Evolutionary conservation across 2,888 invertebrate genomes (phyloP).

Genomic region (Mayetiola destructor): DNA sequence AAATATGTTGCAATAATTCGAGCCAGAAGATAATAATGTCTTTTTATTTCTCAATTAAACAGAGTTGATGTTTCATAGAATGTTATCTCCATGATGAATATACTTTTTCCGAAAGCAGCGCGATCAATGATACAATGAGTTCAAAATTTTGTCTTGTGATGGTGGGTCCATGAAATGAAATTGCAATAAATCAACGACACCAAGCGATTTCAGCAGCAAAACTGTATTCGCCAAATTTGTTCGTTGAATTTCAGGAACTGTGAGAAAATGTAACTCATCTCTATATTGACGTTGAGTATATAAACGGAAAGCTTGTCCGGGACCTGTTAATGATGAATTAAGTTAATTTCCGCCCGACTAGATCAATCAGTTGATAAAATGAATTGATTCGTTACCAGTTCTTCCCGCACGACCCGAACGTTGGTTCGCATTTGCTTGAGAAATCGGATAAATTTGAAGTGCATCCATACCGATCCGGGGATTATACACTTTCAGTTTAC

Average conservation of each 20-base stretch:
- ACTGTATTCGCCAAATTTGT: slow-evolving; percentile 98
- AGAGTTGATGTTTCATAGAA: too few relatives aligned
- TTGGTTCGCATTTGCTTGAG: slow-evolving; percentile 94
- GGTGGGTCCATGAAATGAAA: slow-evolving; percentile 99
- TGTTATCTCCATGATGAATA: too few relatives aligned
- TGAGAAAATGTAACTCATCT: slow-evolving; percentile 77
- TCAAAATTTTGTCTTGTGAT: slow-evolving; percentile 96
- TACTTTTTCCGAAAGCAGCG: too few relatives aligned
- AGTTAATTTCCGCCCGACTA: too few relatives aligned
- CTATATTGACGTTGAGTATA: slow-evolving; percentile 95
- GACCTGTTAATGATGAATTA: too few relatives aligned
- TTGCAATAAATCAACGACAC: slow-evolving; percentile 89
- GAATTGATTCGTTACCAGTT: too few relatives aligned
- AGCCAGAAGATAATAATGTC: too few relatives aligned
- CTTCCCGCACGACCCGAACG: slow-evolving; percentile 92
- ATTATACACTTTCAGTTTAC: slow-evolving; percentile 85
- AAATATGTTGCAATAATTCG: too few relatives aligned
- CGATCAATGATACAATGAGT: slow-evolving; percentile 99
- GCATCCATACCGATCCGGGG: slow-evolving; percentile 99
- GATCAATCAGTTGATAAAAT: too few relatives aligned
- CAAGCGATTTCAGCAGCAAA: slow-evolving; percentile 83
- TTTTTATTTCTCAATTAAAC: too few relatives aligned
- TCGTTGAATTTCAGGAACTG: slow-evolving; percentile 97
- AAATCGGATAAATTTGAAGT: slow-evolving; percentile 91
- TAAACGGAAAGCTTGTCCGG: slow-evolving; percentile 80